Evolutionary conservation across 2,888 invertebrate species (phyloP), one percentile per base, ranked within the genome.

Genomic region (Leptogaster cylindrica): DNA sequence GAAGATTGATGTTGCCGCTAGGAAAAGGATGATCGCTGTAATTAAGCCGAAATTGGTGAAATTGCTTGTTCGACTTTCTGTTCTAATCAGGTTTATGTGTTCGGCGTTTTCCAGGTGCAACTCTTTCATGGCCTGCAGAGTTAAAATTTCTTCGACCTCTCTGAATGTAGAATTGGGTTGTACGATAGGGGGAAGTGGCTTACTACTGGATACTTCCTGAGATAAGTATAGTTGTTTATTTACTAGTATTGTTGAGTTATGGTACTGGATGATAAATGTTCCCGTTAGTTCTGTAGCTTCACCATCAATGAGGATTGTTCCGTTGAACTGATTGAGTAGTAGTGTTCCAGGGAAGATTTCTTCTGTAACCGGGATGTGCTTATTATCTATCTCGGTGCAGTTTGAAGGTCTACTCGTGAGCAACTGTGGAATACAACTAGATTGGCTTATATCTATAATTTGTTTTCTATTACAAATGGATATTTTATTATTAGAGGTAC

Each of bases 371-470:
- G 41, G 41, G 41, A 41, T 44, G 44, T 44, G 16, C 10, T 44
- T 44, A 20, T 44, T 44, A 20, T 44, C 44, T 44, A 44, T 44
- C 16, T 44, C 44, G 44, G 44, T 44, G 44, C 16, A 44, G 16
- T 44, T 16, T 44, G 44, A 44, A 8, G 44, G 44, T 44, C 12
- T 44, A 14, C 44, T 44, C 20, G 44, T 20, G 18, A 44, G 20
- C 44, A 44, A 20, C 18, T 44, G 16, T 18, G 44, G 14, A 16
- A 44, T 44, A 44, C 18, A 44, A 10, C 8, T 44, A 44, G 44
- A 44, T 44, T 44, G 18, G 20, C 44, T 44, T 18, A 44, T 16
- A 20, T 44, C 44, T 44, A 3, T 44, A 16, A 16, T 44, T 44
- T 44, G 8, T 3, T 44, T 44, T 44, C 16, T 44, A 16, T 44